Percentiles rank a stretch among this genome's conserved stretches.
Evolutionary conservation across 2,113 vertebrate species (phyloP).

Genomic region (Ranitomeya imitator): DNA sequence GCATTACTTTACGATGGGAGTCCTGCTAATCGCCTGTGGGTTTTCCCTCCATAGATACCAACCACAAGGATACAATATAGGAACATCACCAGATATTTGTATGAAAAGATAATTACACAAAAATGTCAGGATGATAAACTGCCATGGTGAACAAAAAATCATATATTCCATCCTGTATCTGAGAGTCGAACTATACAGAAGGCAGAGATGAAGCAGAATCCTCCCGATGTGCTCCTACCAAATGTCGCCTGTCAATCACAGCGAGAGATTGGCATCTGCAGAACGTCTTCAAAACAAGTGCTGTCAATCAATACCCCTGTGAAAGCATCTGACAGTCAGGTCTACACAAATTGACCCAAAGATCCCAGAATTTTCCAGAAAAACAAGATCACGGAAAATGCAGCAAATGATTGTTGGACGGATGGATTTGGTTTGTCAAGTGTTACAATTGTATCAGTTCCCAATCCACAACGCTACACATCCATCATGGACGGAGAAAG

Average conservation of each 20-base stretch:
- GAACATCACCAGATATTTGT: not conserved
- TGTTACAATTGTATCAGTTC: conserved; percentile 19
- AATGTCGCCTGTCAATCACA: not conserved
- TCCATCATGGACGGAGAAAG: conserved; percentile 43
- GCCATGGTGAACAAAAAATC: not conserved
- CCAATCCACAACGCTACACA: not conserved
- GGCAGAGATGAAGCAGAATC: not conserved
- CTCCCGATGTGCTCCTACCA: not conserved
- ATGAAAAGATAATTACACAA: conserved; percentile 3
- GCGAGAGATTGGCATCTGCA: not conserved
- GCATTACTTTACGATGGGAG: too few species aligned
- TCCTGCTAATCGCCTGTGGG: not conserved
- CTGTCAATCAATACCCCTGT: not conserved
- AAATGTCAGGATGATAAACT: conserved; percentile 16
- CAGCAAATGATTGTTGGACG: not conserved
- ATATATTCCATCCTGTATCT: not conserved
- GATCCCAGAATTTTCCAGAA: too few species aligned
- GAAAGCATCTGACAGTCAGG: not conserved
- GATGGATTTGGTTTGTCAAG: not conserved
- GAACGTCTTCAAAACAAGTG: not conserved
- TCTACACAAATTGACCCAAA: not conserved
- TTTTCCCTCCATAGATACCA: not conserved
- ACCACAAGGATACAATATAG: not conserved
- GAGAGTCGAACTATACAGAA: not conserved
- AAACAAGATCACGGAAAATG: not conserved